phyloP scores from a whole-genome alignment of 2,113 vertebrate genomes.

The Panthera tigris region DNA sequence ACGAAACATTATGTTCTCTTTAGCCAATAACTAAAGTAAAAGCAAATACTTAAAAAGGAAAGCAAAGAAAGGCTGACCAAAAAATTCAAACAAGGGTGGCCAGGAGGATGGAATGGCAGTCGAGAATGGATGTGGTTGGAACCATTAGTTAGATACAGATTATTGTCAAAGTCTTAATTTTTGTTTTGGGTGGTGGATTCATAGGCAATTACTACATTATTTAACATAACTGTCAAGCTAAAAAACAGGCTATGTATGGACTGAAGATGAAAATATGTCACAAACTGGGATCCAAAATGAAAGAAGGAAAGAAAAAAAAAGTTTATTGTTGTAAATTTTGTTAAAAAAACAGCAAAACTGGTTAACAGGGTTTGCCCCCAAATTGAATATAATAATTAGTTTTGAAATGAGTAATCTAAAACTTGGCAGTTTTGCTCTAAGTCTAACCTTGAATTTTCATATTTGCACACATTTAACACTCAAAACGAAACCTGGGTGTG shows the following conservation, averaged over 20 bases:
- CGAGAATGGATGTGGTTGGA: neutral
- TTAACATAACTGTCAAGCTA: neutral
- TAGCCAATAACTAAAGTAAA: neutral
- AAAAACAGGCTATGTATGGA: neutral
- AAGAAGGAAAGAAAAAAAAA: slow-evolving; percentile 49
- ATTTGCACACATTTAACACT: slow-evolving; percentile 69
- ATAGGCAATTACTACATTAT: neutral
- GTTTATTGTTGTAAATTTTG: slow-evolving; percentile 56
- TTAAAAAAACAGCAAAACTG: slow-evolving; percentile 54
- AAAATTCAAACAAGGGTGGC: neutral
- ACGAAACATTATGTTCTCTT: neutral
- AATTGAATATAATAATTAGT: slow-evolving; percentile 74
- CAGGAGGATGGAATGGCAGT: neutral
- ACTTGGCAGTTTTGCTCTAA: slow-evolving; percentile 67
- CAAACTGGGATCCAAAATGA: neutral
- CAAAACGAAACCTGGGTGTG: slow-evolving; percentile 75
- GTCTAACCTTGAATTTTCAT: slow-evolving; percentile 72
- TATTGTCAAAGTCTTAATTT: neutral
- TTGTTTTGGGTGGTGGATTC: neutral
- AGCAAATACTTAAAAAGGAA: neutral
- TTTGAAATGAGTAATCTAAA: slow-evolving; percentile 70
- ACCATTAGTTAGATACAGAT: neutral
- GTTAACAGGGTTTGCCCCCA: slow-evolving; percentile 63
- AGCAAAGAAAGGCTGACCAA: neutral
- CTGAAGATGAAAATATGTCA: slow-evolving; percentile 34